These are phyloP conservation scores for Acipenser ruthenus DNA, from an alignment of 2,797 vertebrate genomes.

Conservation along the genomic window DNA sequence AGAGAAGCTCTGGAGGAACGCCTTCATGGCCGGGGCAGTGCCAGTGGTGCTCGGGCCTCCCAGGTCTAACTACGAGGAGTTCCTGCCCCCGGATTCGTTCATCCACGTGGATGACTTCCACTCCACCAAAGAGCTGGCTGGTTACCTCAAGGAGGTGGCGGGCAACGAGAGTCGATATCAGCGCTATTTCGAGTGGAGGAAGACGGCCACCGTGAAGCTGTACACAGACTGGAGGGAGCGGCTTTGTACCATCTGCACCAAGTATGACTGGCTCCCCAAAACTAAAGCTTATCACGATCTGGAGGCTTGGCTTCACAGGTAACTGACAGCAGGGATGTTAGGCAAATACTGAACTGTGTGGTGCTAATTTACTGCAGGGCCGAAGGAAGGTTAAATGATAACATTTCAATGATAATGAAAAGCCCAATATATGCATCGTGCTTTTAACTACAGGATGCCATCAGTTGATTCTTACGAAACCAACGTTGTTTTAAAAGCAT, in stretches of 20 bases:
- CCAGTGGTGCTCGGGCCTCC: conserved; percentile 80
- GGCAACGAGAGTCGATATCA: conserved; percentile 53
- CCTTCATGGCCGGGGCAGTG: conserved; percentile 62
- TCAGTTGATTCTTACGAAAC: too few relatives aligned
- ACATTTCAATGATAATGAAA: too few relatives aligned
- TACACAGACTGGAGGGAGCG: conserved; percentile 71
- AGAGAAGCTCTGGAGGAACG: conserved; percentile 87
- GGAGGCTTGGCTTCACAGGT: conserved; percentile 51
- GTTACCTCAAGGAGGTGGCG: conserved; percentile 53
- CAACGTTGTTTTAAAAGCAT: too few relatives aligned
- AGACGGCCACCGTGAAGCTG: conserved; percentile 52
- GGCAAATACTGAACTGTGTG: neutral
- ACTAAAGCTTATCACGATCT: conserved; percentile 57
- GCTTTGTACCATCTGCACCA: conserved; percentile 70
- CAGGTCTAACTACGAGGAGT: conserved; percentile 62
- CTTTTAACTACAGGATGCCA: too few relatives aligned
- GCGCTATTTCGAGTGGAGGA: conserved; percentile 69
- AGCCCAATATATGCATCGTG: too few relatives aligned
- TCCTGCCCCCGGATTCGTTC: conserved; percentile 69
- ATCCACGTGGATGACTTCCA: conserved; percentile 78
- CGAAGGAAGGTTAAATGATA: neutral
- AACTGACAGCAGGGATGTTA: neutral
- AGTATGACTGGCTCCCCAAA: conserved; percentile 45
- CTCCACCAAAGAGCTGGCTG: conserved; percentile 59
- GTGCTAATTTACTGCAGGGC: neutral